Conservation (phyloP, 2,888 invertebrate species). For the Endomychus coccineus region DNA sequence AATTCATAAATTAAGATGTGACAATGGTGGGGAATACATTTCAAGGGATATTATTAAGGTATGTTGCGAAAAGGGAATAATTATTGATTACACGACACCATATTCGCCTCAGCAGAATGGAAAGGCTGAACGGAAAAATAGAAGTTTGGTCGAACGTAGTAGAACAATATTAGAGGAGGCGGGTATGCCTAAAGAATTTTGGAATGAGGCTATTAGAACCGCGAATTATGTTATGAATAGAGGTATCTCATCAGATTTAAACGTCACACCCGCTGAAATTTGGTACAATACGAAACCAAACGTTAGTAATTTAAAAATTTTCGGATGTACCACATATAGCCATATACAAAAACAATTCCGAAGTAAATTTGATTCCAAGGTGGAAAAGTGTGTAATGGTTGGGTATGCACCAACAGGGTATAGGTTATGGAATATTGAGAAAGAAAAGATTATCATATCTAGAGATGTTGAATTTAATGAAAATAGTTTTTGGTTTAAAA, state of each 20-base stretch:
- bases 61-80: conserved; percentile 12
- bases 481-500: conserved; percentile 13
- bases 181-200: conserved; percentile 11
- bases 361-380: conserved; percentile 14
- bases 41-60: conserved; percentile 6
- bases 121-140: conserved; percentile 13
- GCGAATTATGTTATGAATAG: conserved; percentile 15
- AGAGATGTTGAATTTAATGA: conserved; percentile 16
- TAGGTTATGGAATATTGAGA: conserved; percentile 17
- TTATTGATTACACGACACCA: conserved; percentile 13
- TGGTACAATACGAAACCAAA: conserved; percentile 13
- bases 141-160: conserved; percentile 12
- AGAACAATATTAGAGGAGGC: conserved; percentile 12
- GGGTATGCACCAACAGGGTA: conserved; percentile 18
- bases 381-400: conserved; percentile 16
- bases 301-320: conserved; percentile 11
- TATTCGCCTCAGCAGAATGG: conserved; percentile 17
- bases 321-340: conserved; percentile 13
- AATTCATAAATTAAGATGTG: conserved; percentile 9
- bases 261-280: conserved; percentile 14
- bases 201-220: conserved; percentile 12
- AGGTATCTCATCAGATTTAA: conserved; percentile 4
- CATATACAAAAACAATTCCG: conserved; percentile 16
- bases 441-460: conserved; percentile 14
- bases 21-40: conserved; percentile 12